Conservation (phyloP, 2,797 vertebrate species). For the Cygnus olor region DNA sequence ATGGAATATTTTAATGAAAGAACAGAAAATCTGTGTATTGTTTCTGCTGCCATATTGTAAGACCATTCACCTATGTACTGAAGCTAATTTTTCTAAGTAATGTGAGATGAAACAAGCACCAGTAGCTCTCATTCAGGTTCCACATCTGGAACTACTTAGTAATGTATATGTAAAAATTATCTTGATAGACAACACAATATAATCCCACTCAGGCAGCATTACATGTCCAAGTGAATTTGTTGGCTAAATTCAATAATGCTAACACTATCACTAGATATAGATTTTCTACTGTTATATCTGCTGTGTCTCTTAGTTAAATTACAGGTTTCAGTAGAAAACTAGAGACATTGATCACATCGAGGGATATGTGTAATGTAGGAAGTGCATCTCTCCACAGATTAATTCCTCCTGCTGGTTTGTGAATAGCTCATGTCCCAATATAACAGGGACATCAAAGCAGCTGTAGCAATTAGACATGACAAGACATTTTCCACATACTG, state of each 20-base stretch:
- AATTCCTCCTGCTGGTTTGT: constrained; percentile 45
- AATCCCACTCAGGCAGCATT: constrained; percentile 32
- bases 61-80: not conserved
- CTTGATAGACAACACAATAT: constrained; percentile 54
- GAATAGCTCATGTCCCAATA: not conserved
- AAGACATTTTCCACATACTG: constrained; percentile 62
- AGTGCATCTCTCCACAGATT: not conserved
- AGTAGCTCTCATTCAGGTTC: constrained; percentile 24
- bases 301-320: not conserved
- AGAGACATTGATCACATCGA: not conserved
- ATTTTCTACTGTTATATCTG: not conserved
- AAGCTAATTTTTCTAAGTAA: not conserved
- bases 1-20: not conserved
- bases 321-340: not conserved
- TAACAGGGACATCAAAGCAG: constrained; percentile 19
- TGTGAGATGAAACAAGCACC: not conserved
- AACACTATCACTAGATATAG: not conserved
- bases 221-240: not conserved
- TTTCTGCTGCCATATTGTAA: not conserved
- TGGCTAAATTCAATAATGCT: not conserved
- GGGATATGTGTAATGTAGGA: not conserved
- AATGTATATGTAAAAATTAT: constrained; percentile 56
- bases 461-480: constrained; percentile 53
- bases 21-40: not conserved
- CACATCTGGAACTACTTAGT: constrained; percentile 63